Conservation (phyloP, 2,113 vertebrate species). For the Aspiorhynchus laticeps region DNA sequence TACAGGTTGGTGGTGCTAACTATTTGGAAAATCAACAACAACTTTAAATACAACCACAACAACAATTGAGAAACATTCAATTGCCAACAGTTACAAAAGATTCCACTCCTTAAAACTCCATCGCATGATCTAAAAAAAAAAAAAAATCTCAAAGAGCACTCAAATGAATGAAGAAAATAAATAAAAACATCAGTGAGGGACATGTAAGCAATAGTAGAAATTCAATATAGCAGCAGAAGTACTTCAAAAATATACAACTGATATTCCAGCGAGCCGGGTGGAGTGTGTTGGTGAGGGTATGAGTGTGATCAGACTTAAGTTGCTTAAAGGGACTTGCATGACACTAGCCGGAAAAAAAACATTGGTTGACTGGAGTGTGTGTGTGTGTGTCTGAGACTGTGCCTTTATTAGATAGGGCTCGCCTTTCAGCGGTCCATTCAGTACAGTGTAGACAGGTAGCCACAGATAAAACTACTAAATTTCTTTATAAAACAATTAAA, state of each 20-base stretch:
- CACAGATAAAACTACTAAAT: slow-evolving; percentile 78
- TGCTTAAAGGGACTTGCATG: slow-evolving; percentile 84
- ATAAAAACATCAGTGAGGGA: slow-evolving; percentile 54
- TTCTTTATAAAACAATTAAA: slow-evolving; percentile 74
- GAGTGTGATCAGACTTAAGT: slow-evolving; percentile 66
- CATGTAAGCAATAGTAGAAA: slow-evolving; percentile 69
- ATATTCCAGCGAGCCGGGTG: slow-evolving; percentile 61
- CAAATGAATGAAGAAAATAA: slow-evolving; percentile 33
- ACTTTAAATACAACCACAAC: slow-evolving; percentile 60
- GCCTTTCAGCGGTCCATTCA: slow-evolving; percentile 67
- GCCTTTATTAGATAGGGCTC: slow-evolving; percentile 69
- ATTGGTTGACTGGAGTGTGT: slow-evolving; percentile 47
- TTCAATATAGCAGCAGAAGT: slow-evolving; percentile 79
- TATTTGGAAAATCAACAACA: slow-evolving; percentile 61
- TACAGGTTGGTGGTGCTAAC: slow-evolving; percentile 76
- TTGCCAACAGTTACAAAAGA: slow-evolving; percentile 73
- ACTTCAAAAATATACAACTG: slow-evolving; percentile 72
- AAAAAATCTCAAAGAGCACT: slow-evolving; percentile 34
- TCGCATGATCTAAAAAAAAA: slow-evolving; percentile 64
- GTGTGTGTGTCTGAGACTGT: slow-evolving; percentile 65
- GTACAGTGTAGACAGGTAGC: slow-evolving; percentile 74
- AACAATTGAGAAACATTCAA: slow-evolving; percentile 76
- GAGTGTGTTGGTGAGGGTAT: slow-evolving; percentile 66
- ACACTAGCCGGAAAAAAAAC: slow-evolving; percentile 68
- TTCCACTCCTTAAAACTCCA: slow-evolving; percentile 71